These are phyloP conservation scores for Etheostoma nigrum DNA, from an alignment of 2,797 vertebrate species.

Conservation along the genomic window DNA sequence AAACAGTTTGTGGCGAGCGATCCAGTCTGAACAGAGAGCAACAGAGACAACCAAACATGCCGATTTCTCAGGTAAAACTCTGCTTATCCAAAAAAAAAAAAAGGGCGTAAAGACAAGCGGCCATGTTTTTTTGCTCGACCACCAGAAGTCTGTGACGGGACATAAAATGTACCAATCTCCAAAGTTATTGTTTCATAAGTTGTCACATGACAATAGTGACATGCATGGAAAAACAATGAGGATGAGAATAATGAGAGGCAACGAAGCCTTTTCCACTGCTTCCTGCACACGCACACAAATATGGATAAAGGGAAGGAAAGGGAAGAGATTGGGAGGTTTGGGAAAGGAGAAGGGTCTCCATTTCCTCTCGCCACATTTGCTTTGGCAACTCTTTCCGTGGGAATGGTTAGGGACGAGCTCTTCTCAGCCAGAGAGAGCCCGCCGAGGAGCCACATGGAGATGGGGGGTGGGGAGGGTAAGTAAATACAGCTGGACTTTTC, in stretches of 20 bases:
- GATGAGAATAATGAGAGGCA: conserved; percentile 36
- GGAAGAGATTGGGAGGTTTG: conserved; percentile 66
- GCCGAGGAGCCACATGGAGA: conserved; percentile 50
- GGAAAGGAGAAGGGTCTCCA: conserved; percentile 78
- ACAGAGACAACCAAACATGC: conserved; percentile 30
- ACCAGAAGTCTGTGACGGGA: conserved; percentile 5
- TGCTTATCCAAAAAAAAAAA: background rate
- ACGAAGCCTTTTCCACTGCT: conserved; percentile 36
- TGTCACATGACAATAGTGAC: conserved; percentile 23
- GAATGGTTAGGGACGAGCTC: conserved; percentile 78
- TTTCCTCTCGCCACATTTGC: conserved; percentile 84
- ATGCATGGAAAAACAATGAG: conserved; percentile 29
- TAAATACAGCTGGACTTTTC: conserved; percentile 80
- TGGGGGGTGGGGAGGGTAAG: conserved; percentile 48
- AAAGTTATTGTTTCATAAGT: conserved; percentile 11
- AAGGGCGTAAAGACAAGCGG: conserved; percentile 9
- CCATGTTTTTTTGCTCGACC: background rate
- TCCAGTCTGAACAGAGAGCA: conserved; percentile 35
- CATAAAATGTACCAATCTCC: background rate
- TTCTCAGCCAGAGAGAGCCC: conserved; percentile 56
- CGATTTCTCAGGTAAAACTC: conserved; percentile 15
- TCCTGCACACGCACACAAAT: conserved; percentile 32
- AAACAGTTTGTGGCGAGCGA: conserved; percentile 35
- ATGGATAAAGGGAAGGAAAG: conserved; percentile 61
- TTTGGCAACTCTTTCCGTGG: conserved; percentile 87